These are phyloP conservation scores for Melanostoma scalare DNA, from an alignment of 2,888 invertebrate species.

Conservation along the genomic window DNA sequence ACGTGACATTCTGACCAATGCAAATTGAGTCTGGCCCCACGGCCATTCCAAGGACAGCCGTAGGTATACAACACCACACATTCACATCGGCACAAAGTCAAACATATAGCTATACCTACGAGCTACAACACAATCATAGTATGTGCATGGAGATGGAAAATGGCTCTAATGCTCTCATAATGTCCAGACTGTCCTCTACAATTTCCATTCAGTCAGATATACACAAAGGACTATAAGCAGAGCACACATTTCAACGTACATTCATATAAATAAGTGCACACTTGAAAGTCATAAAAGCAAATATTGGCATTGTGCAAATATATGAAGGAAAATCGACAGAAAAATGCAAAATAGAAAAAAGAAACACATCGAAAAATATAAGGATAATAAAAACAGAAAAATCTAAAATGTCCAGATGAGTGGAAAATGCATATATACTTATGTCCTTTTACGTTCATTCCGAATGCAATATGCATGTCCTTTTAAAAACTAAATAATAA, in stretches of 20 bases:
- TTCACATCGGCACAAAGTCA: background rate
- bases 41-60: background rate
- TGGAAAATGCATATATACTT: constrained; percentile 37
- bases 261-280: constrained; percentile 39
- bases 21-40: constrained; percentile 27
- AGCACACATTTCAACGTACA: constrained; percentile 10
- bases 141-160: constrained; percentile 18
- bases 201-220: background rate
- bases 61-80: background rate
- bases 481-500: background rate
- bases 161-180: constrained; percentile 52
- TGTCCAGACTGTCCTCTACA: constrained; percentile 46
- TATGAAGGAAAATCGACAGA: constrained; percentile 49
- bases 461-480: constrained; percentile 35
- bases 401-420: constrained; percentile 62
- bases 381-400: constrained; percentile 37
- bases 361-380: background rate
- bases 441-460: constrained; percentile 17
- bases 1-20: constrained; percentile 41
- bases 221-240: constrained; percentile 22
- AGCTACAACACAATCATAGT: constrained; percentile 1
- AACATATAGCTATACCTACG: background rate
- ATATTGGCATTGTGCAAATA: constrained; percentile 67
- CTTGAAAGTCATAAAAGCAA: constrained; percentile 57
- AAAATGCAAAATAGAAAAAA: constrained; percentile 19